Evolutionary conservation across 1,140 invertebrate genomes (phyloP).

Genomic region (Cheumatopsyche charites): DNA sequence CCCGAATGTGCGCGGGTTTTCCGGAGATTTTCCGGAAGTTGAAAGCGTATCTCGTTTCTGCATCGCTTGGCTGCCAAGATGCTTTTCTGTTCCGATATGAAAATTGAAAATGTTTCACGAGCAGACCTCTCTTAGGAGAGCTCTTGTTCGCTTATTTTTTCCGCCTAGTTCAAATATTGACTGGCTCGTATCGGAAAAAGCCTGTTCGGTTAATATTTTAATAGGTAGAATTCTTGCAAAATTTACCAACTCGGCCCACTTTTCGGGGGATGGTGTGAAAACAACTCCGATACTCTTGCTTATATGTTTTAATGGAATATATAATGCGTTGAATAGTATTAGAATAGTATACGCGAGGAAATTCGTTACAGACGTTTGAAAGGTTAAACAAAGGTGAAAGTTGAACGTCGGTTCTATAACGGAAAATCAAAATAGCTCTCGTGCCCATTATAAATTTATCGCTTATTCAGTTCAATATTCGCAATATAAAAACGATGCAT

Average conservation of each 20-base stretch:
- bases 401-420: not conserved
- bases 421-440: too few relatives aligned
- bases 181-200: not conserved
- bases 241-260: too few relatives aligned
- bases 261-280: too few relatives aligned
- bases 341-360: too few relatives aligned
- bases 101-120: slow-evolving; percentile 3
- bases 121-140: too few relatives aligned
- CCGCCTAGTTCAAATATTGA: not conserved
- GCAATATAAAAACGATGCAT: too few relatives aligned
- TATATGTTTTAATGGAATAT: too few relatives aligned
- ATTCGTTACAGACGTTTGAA: not conserved
- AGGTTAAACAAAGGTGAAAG: slow-evolving; percentile 22
- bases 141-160: not conserved
- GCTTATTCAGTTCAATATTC: too few relatives aligned
- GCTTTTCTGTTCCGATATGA: not conserved
- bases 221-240: not conserved
- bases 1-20: not conserved
- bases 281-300: too few relatives aligned
- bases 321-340: too few relatives aligned
- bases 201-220: not conserved
- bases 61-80: slow-evolving; percentile 11
- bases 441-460: too few relatives aligned
- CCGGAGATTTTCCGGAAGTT: not conserved
- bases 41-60: slow-evolving; percentile 6